A percentile compares a stretch with the other conserved stretches of the same genome.
Conservation (phyloP, 2,113 vertebrate genomes). For the Heptranchias perlo region DNA sequence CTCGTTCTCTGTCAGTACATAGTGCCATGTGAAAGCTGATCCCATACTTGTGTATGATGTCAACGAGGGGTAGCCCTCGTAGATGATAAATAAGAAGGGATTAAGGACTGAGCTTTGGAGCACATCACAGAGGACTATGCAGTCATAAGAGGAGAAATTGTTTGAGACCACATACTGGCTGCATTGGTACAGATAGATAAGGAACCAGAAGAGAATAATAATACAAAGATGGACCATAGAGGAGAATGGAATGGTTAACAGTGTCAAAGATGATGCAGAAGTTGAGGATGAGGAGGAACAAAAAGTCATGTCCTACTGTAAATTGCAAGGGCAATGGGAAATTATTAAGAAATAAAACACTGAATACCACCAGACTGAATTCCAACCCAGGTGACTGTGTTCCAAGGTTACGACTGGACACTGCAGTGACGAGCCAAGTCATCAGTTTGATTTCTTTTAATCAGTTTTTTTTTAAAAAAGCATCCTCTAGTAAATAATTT, state of each 20-base stretch:
- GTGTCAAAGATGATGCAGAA: not conserved
- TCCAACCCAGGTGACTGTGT: not conserved
- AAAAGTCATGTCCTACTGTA: not conserved
- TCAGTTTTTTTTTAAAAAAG: not conserved
- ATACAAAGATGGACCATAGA: not conserved
- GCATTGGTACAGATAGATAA: too few relatives aligned
- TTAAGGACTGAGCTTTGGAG: not conserved
- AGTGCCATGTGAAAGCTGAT: too few relatives aligned
- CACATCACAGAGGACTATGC: not conserved
- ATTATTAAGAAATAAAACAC: not conserved
- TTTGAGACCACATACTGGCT: not conserved
- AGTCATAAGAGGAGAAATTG: not conserved
- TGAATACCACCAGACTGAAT: not conserved
- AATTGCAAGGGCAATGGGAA: not conserved
- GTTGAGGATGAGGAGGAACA: not conserved
- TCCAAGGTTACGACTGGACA: not conserved
- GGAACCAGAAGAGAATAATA: not conserved
- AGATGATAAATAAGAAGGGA: not conserved
- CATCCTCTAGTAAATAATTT: not conserved
- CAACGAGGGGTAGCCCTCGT: not conserved
- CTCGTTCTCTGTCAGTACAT: too few relatives aligned
- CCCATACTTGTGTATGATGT: too few relatives aligned
- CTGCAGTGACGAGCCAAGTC: not conserved
- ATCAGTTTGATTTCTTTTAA: not conserved
- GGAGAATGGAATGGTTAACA: not conserved